Base-by-base conservation (phyloP, 2,888 invertebrate genomes). In the Hylaea fasciaria region DNA sequence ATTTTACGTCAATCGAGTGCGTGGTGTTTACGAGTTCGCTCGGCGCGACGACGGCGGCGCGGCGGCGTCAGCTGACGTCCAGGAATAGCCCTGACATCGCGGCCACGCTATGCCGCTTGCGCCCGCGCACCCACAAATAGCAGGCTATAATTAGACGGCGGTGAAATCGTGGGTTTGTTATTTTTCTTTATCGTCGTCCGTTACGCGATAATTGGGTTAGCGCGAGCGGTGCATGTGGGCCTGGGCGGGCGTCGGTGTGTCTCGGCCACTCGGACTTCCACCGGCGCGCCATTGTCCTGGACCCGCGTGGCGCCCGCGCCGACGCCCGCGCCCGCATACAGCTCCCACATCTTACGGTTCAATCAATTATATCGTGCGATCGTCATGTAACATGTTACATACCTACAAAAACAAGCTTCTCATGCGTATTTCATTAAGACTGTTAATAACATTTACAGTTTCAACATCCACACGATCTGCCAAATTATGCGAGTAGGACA, bases 161-260 rank as follows among this genome's bases (percentile, higher is more conserved):
- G 89, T 89, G 89, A 91, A 92, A 92, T 91, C 92, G 92, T 92
- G 92, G 92, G 92, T 91, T 92, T 91, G 91, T 91, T 92, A 91
- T 92, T 92, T 92, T 92, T 92, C 91, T 91, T 91, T 90, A 91
- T 89, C 91, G 91, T 89, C 86, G 68, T 89, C 89, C 86, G 91
- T 90, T 90, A 89, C 89, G 89, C 87, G 91, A 90, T 91, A 92
- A 92, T 92, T 92, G 91, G 91, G 91, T 92, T 91, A 91, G 90
- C 82, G 80, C 73, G 78, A 76, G 72, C 81, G 85, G 85, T 89
- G 87, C 89, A 91, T 91, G 91, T 91, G 91, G 91, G 91, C 84
- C 90, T 80, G 85, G 74, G 74, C 83, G 80, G 86, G 91, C 91
- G 91, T 90, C 91, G 89, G 90, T 89, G 89, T 84, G 91, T 92